Evolutionary conservation across 1,140 invertebrate genomes (phyloP).

Genomic region (Brachionus manjavacas): DNA sequence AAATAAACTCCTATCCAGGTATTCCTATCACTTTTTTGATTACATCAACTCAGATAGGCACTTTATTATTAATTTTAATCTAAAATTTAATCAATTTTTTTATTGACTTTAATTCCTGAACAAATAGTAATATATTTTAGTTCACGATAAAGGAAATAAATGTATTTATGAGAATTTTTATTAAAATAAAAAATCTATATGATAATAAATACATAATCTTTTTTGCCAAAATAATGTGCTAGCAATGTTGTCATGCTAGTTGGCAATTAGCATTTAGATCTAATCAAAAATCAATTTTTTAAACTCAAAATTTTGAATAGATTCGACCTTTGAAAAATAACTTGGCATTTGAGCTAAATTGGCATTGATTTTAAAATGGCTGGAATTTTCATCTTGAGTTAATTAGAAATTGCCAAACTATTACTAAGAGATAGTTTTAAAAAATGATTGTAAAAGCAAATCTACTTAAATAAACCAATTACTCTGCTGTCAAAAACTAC

Average conservation of each 20-base stretch:
- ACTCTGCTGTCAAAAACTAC: background rate
- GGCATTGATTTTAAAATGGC: background rate
- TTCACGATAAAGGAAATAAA: background rate
- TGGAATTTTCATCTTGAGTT: background rate
- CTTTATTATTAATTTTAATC: background rate
- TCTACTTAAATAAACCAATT: background rate
- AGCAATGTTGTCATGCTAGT: background rate
- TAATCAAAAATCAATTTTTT: constrained; percentile 6
- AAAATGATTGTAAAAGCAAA: background rate
- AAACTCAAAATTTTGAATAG: background rate
- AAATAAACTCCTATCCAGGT: background rate
- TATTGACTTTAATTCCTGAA: background rate
- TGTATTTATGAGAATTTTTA: background rate
- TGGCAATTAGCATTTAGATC: background rate
- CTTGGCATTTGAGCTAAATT: background rate
- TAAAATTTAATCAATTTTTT: background rate
- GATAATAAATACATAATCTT: background rate
- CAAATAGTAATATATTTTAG: background rate
- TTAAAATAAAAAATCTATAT: background rate
- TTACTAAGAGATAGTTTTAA: background rate
- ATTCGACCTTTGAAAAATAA: background rate
- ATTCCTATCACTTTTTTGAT: background rate
- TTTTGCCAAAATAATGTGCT: background rate
- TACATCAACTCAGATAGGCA: background rate
- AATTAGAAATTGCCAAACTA: background rate